Percentiles rank a stretch among this genome's conserved stretches.
Evolutionary conservation across 2,797 vertebrate species (phyloP).

Genomic region (Microctenopoma steveboyesi): DNA sequence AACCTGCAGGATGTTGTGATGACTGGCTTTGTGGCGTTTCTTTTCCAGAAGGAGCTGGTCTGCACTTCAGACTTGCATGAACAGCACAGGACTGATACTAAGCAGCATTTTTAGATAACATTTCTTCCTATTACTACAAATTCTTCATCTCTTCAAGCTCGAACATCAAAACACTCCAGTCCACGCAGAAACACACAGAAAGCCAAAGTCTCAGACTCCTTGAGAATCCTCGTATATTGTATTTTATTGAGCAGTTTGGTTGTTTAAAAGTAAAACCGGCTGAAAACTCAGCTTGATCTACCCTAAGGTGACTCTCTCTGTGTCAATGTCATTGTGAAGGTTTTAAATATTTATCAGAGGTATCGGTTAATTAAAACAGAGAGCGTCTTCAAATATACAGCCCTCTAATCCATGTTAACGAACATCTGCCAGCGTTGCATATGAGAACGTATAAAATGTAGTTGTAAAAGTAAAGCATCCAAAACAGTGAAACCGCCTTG

Average conservation of each 20-base stretch:
- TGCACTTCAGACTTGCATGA: conserved; percentile 15
- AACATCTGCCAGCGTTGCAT: conserved; percentile 78
- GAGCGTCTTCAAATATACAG: conserved; percentile 79
- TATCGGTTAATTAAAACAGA: conserved; percentile 87
- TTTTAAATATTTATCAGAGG: conserved; percentile 85
- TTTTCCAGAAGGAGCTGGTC: conserved; percentile 20
- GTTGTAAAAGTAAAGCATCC: conserved; percentile 55
- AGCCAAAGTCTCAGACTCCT: conserved; percentile 9
- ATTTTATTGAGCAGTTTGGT: conserved; percentile 30
- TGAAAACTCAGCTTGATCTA: conserved; percentile 50
- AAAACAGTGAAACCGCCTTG: conserved; percentile 27
- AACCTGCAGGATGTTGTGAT: conserved; percentile 33
- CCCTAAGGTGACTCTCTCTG: conserved; percentile 73
- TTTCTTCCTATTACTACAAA: neutral
- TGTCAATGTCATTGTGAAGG: conserved; percentile 79
- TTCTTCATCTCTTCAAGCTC: conserved; percentile 10
- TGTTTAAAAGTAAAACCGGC: conserved; percentile 50
- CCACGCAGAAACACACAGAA: conserved; percentile 12
- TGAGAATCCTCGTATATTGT: conserved; percentile 14
- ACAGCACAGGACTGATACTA: conserved; percentile 23
- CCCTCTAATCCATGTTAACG: conserved; percentile 81
- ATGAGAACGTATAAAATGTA: conserved; percentile 69
- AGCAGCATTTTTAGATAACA: conserved; percentile 17
- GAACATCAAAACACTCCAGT: conserved; percentile 18
- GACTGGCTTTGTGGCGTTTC: conserved; percentile 29